Evolutionary conservation across 2,797 vertebrate genomes (phyloP).

Genomic region (Tapirus indicus): DNA sequence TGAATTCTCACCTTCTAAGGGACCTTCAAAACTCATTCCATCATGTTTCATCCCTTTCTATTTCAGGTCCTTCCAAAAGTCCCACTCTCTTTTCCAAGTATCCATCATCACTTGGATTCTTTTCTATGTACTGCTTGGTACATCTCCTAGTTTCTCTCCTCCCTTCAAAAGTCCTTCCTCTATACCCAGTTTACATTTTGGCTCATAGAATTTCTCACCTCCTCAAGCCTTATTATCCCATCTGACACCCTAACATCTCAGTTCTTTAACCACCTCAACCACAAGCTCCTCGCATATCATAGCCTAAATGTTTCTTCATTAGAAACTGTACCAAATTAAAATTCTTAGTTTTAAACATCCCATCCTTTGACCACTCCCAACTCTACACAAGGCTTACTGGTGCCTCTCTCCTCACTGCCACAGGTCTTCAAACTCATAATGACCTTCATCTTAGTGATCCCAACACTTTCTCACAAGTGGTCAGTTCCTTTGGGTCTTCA

Average conservation of each 20-base stretch:
- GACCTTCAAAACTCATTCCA: slow-evolving; percentile 45
- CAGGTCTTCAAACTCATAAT: neutral
- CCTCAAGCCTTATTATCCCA: neutral
- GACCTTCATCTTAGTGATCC: neutral
- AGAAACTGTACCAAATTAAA: neutral
- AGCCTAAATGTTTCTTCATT: neutral
- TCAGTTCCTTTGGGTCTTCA: neutral
- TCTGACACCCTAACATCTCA: neutral
- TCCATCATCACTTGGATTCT: neutral
- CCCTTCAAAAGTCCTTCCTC: neutral
- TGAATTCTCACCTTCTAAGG: neutral
- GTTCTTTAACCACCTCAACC: neutral
- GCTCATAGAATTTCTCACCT: neutral
- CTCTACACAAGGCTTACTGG: neutral
- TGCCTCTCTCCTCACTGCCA: neutral
- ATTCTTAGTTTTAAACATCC: neutral
- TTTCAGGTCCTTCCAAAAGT: neutral
- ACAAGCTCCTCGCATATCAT: neutral
- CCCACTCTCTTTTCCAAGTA: neutral
- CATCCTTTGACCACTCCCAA: neutral
- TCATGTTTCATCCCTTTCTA: neutral
- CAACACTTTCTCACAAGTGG: neutral
- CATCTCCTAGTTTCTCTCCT: neutral
- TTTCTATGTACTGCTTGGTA: neutral
- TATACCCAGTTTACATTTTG: neutral